phyloP scores from a whole-genome alignment of 2,113 vertebrate genomes.

The Eleginops maclovinus region DNA sequence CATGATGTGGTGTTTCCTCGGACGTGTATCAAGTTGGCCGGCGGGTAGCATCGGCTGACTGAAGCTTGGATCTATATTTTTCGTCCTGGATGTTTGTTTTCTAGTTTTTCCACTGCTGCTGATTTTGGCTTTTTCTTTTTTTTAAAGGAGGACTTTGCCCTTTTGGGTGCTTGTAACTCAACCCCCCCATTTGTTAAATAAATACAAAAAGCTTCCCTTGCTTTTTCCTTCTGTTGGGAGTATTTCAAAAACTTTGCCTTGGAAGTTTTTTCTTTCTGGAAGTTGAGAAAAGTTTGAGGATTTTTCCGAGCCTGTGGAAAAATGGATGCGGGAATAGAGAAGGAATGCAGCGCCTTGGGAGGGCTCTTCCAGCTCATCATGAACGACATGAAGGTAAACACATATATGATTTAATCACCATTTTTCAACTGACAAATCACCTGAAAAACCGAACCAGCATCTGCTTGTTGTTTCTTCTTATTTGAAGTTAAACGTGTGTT shows the following conservation, averaged over 20 bases:
- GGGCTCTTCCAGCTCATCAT: slow-evolving; percentile 89
- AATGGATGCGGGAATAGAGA: slow-evolving; percentile 89
- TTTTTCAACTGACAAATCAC: too few species aligned
- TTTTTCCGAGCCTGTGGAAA: slow-evolving; percentile 72
- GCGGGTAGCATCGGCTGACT: slow-evolving; percentile 73
- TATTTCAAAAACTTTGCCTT: slow-evolving; percentile 27
- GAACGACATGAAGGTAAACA: slow-evolving; percentile 89
- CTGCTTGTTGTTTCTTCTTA: too few species aligned
- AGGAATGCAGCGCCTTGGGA: slow-evolving; percentile 89
- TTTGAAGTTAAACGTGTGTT: too few species aligned
- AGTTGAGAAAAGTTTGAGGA: slow-evolving; percentile 43
- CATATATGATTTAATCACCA: not conserved
- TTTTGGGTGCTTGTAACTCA: slow-evolving; percentile 15
- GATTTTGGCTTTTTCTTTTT: slow-evolving; percentile 19
- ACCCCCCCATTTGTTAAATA: not conserved
- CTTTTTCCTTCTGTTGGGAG: slow-evolving; percentile 28
- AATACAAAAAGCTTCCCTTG: slow-evolving; percentile 11
- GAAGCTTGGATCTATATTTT: slow-evolving; percentile 27
- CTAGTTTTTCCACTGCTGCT: slow-evolving; percentile 3
- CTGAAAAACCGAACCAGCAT: too few species aligned
- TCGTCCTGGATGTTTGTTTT: not conserved
- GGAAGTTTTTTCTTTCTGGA: slow-evolving; percentile 33
- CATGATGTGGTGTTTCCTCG: slow-evolving; percentile 59
- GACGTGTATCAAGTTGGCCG: slow-evolving; percentile 64
- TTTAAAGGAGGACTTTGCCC: slow-evolving; percentile 63